Conservation (phyloP, 2,797 vertebrate genomes). For the Gymnodraco acuticeps region DNA sequence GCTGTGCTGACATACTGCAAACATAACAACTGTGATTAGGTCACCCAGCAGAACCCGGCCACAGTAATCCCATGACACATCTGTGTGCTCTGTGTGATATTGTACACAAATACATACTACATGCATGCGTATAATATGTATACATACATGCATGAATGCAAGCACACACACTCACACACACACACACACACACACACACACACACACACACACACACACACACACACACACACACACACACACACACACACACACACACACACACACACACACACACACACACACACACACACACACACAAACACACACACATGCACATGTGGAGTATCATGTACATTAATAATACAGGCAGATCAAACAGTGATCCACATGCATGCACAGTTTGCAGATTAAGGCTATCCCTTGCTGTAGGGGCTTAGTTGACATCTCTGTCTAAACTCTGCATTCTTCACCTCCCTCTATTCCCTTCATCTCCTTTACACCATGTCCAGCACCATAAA, state of each 20-base stretch:
- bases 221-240: no score
- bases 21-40: conserved; percentile 31
- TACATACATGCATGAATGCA: conserved; percentile 4
- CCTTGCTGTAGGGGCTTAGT: conserved; percentile 67
- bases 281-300: neutral
- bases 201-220: no score
- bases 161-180: neutral
- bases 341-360: conserved; percentile 65
- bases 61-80: conserved; percentile 49
- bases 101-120: conserved; percentile 18
- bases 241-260: no score
- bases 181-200: no score
- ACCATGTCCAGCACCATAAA: conserved; percentile 73
- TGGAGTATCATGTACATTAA: conserved; percentile 47
- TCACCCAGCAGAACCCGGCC: conserved; percentile 12
- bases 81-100: conserved; percentile 24
- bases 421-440: conserved; percentile 69
- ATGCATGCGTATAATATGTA: conserved; percentile 10
- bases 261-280: no score
- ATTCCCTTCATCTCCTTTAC: conserved; percentile 58
- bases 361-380: conserved; percentile 69
- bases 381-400: conserved; percentile 75
- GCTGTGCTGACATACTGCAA: conserved; percentile 19
- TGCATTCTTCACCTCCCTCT: conserved; percentile 64
- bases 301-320: conserved; percentile 1